Evolutionary conservation across 2,113 vertebrate genomes (phyloP), one percentile per base, ranked within the genome.

Genomic region (Smithornis capensis): DNA sequence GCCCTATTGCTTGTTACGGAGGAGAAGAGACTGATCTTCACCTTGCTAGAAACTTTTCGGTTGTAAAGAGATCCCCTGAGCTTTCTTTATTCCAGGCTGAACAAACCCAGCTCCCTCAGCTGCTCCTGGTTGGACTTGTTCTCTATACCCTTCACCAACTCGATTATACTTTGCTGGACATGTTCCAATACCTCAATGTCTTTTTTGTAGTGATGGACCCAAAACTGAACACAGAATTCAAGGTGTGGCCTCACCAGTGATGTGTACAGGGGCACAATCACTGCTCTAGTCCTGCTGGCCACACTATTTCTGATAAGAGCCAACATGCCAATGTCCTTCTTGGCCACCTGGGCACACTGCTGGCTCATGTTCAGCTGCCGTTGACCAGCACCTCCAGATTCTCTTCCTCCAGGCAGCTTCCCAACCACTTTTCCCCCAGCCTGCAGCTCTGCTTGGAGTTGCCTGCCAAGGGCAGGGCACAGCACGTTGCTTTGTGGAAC

Each of bases 371-470:
- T 80, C 50, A 73, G 42, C 31, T 7, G 1, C 16, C 64, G 10
- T 1, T 1, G 0, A 10, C 31, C 35, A 42, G 21, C 9, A 15
- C 1, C 0, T 6, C 13, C 17, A 63, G 24, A 13, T 35, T 17
- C 49, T 64, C 25, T n/a, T 27, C 35, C 17, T 7, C 25, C 16
- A 27, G 0, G 1, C 50, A 80, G 50, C 7, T 50, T 64, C 40
- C 29, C 57, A 80, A 56, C n/a, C n/a, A 4, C 22, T 5, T 45
- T 12, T 40, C 35, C 28, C 22, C 35, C 57, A 62, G 50, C 7
- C 42, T 37, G 35, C 5, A 57, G 15, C 4, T 3, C 9, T 35
- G 35, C 25, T 2, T 49, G 35, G 24, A 9, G 19, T 27, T 78
- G n/a, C 53, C 5, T 49, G 40, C 8, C 40, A 79, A 8, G 6